Evolutionary conservation across 2,888 invertebrate species (phyloP), one percentile per base, ranked within the genome.

Genomic region (Ophioninae sp.): DNA sequence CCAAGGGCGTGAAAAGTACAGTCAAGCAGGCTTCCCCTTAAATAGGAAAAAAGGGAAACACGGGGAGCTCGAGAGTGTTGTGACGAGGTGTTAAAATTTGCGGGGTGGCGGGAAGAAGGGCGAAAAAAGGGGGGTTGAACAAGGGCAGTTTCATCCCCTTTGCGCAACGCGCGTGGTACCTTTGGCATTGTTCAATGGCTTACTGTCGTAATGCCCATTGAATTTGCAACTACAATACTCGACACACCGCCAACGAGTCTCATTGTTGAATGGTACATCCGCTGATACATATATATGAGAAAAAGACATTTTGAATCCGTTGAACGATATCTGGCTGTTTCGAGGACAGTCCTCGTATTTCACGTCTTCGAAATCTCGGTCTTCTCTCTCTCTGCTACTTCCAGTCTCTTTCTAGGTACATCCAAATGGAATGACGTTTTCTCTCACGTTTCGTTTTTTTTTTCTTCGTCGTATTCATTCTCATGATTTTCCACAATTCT

Each of bases 1-100:
- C 30, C 61, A 88, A 90, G 91, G 91, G 91, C 92, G 92, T 91
- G 91, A 92, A 92, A 92, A 91, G 90, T 91, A 91, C 91, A 92
- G 91, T 91, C 92, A 89, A 90, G 88, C 89, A 87, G 89, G 90
- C 90, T 90, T 90, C 88, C 82, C 44, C 58, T 69, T 56, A 67
- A 71, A 71, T 63, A 82, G 72, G 51, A 84, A 84, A 75, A 51
- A 76, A 69, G 20, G 69, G 69, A 73, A 68, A 71, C 63, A 79
- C 72, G 56, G 63, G 83, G 64, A 65, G 22, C 37, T 17, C 51
- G 63, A 58, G 65, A 23, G 72, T 67, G 67, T 56, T 56, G 67
- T 72, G 71, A 79, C 56, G 76, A 75, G 41, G 79, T 68, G 79
- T 37, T 51, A 74, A 74, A 67, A 44, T 58, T 56, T 39, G 22